phyloP scores from a whole-genome alignment of 2,797 vertebrate genomes.

The Intellagama lesueurii region DNA sequence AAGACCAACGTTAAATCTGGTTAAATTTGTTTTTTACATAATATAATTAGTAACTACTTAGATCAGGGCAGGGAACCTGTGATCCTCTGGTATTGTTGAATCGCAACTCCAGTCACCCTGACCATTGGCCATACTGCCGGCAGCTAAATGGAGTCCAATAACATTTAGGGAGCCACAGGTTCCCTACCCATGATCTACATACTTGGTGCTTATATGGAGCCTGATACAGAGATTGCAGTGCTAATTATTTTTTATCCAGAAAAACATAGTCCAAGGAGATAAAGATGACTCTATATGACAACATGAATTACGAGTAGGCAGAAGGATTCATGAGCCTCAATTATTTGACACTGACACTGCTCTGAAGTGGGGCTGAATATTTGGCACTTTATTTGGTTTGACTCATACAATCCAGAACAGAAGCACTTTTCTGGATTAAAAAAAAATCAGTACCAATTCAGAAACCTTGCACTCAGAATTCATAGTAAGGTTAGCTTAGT shows the following conservation, averaged over 20 bases:
- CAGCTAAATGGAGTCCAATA: not conserved
- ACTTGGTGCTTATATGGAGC: no score
- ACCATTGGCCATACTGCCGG: not conserved
- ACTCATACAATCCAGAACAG: constrained; percentile 21
- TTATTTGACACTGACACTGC: not conserved
- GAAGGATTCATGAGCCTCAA: not conserved
- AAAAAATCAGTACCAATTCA: not conserved
- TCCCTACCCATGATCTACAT: no score
- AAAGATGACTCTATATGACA: not conserved
- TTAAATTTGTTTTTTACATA: not conserved
- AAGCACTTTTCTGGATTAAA: constrained; percentile 2
- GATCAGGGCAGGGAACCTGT: not conserved
- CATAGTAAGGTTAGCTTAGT: not conserved
- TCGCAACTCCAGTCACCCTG: not conserved
- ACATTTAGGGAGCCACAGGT: not conserved
- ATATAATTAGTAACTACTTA: no score
- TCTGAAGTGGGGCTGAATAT: constrained; percentile 8
- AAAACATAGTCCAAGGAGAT: not conserved
- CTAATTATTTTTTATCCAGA: no score
- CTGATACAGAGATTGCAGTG: no score
- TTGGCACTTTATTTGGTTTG: not conserved
- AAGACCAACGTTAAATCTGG: no score
- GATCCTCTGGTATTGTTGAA: not conserved
- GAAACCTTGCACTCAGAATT: not conserved
- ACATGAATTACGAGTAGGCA: not conserved